phyloP scores from a whole-genome alignment of 1,140 invertebrate species.

The Oppia nitens region DNA sequence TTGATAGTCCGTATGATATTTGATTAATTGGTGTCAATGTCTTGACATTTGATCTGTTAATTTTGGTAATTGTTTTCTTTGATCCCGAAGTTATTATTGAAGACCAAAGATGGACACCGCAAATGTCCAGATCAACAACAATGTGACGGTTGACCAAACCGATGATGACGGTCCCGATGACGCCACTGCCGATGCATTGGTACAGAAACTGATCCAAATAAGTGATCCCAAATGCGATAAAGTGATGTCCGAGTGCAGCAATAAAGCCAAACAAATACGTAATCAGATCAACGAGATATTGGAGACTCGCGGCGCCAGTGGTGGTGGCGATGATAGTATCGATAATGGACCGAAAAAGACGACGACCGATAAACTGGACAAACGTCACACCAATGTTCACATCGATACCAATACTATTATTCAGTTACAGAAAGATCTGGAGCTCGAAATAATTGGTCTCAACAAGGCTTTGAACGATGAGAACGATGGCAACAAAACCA shows the following conservation, averaged over 20 bases:
- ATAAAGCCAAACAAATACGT: constrained; percentile 10
- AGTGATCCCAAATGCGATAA: neutral
- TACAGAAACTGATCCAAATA: neutral
- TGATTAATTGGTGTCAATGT: too few species aligned
- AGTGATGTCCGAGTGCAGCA: constrained; percentile 13
- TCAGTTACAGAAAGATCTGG: neutral
- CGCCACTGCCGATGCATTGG: neutral
- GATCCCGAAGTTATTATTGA: too few species aligned
- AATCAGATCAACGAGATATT: constrained; percentile 15
- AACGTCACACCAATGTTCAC: too few species aligned
- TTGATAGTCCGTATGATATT: too few species aligned
- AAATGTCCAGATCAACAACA: too few species aligned
- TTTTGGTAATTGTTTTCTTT: too few species aligned
- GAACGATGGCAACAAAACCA: neutral
- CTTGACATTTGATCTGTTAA: too few species aligned
- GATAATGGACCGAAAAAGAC: neutral
- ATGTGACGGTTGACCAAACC: too few species aligned
- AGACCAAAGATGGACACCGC: too few species aligned
- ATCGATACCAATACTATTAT: neutral
- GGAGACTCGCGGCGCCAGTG: neutral
- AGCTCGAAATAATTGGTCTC: neutral
- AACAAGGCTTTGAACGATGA: neutral
- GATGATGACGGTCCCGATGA: too few species aligned
- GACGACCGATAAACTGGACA: too few species aligned
- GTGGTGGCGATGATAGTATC: neutral